phyloP scores from a whole-genome alignment of 2,888 invertebrate species.

The Eupithecia centaureata region DNA sequence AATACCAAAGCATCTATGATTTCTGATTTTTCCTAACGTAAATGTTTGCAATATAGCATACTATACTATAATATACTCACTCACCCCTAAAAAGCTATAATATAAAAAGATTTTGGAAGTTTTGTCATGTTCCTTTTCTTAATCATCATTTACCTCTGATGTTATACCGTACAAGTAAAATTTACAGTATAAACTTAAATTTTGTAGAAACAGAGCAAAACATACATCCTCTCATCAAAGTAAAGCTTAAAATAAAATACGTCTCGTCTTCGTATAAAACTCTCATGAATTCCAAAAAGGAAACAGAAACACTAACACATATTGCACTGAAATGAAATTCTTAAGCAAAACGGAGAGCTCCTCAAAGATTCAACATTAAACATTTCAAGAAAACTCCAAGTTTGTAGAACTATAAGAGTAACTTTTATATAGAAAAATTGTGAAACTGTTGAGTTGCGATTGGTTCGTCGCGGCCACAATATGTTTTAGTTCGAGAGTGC shows the following conservation, averaged over 20 bases:
- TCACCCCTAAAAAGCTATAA: no score
- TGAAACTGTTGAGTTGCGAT: slow-evolving; percentile 29
- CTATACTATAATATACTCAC: no score
- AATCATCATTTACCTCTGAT: no score
- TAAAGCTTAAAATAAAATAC: not conserved
- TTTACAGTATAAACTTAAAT: not conserved
- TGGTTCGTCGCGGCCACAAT: slow-evolving; percentile 27
- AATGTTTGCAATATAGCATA: no score
- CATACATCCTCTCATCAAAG: not conserved
- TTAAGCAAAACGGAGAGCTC: slow-evolving; percentile 52
- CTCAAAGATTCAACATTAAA: slow-evolving; percentile 72
- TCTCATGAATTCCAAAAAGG: not conserved
- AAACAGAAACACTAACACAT: slow-evolving; percentile 3
- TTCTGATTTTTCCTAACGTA: no score
- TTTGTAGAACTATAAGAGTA: slow-evolving; percentile 49
- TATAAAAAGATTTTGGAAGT: no score
- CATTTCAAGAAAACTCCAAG: slow-evolving; percentile 68
- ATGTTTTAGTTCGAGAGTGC: slow-evolving; percentile 20
- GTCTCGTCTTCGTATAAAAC: slow-evolving; percentile 2
- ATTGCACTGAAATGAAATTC: slow-evolving; percentile 57
- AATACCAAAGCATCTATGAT: no score
- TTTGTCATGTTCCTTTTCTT: no score
- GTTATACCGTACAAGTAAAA: not conserved
- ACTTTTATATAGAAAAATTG: slow-evolving; percentile 38
- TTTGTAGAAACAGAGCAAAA: not conserved